Percentiles rank a stretch among this genome's conserved stretches.
These are phyloP conservation scores for Ophioderma brevispina DNA, from an alignment of 35 echinoderm and acorn worm species.

Conservation along the genomic window DNA sequence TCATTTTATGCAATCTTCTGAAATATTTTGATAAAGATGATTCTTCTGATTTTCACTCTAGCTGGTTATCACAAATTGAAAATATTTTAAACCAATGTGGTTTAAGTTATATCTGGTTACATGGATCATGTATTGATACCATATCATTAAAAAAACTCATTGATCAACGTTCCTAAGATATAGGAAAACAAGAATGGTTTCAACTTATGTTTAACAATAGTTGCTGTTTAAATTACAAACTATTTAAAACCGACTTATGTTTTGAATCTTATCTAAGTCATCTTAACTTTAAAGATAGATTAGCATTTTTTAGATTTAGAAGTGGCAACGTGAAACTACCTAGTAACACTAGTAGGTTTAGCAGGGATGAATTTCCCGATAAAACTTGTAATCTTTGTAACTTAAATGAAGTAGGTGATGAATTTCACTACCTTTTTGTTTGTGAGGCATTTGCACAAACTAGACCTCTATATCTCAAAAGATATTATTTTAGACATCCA, in stretches of 20 bases:
- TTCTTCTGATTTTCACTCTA: not conserved
- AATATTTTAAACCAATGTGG: not conserved
- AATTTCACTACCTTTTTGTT: not conserved
- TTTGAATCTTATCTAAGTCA: not conserved
- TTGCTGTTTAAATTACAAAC: not conserved
- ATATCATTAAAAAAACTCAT: not conserved
- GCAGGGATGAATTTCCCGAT: not conserved
- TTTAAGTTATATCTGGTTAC: not conserved
- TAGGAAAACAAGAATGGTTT: not conserved
- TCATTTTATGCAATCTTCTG: not conserved
- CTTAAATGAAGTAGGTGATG: not conserved
- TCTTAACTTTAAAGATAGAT: not conserved
- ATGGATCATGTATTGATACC: not conserved
- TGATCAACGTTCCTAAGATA: not conserved
- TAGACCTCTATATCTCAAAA: not conserved
- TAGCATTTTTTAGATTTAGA: not conserved
- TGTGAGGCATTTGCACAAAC: not conserved
- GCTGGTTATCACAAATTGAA: not conserved
- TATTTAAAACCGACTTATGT: not conserved
- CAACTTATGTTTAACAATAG: not conserved
- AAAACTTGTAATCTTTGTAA: not conserved
- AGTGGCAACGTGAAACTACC: not conserved
- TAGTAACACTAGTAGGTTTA: not conserved
- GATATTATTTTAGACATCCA: not conserved
- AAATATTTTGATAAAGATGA: not conserved